Evolutionary conservation across 1,140 invertebrate species (phyloP), one percentile per base, ranked within the genome.

Genomic region (Bombus waltoni): DNA sequence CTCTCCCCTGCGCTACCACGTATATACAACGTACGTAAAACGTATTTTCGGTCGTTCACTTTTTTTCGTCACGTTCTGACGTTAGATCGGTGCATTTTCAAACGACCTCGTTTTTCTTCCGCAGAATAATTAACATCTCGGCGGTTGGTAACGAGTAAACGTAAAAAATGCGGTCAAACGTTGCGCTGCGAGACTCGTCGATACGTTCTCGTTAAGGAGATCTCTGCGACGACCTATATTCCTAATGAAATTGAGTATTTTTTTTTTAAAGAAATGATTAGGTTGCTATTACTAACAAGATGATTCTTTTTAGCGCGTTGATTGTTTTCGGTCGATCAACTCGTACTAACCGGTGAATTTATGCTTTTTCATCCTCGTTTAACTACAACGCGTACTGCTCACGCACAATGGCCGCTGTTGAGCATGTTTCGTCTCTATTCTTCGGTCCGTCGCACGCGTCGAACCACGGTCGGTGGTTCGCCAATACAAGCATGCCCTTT

Each of bases 51-150:
- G 3, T 40, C 42, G 3, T 53, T 40, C 10, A 22, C 18, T 32
- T 57, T 44, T 53, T 13, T 5, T 68, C 62, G 22, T 22, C 9
- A n/a, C 44, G 6, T 66, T 68, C 32, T 42, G 1, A 10, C 40
- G 28, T 62, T 38, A 15, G 15, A 18, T 15, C 18, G 42, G 5
- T 35, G 73, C 32, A 53, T 44, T 78, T 66, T 28, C 76, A 1
- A n/a, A 1, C 38, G 57, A 77, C 75, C 75, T 65, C 28, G 32
- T 77, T 77, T 65, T 40, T n/a, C 15, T n/a, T 42, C 38, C 75
- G 75, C 75, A 35, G 57, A 62, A 77, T 77, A 77, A 77, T 77
- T 77, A 77, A 77, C 38, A 77, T 77, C 75, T 65, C 53, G 74
- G 53, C n/a, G 2, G 71, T 42, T 32, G 15, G 40, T 38, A 38